Conservation (phyloP, 2,888 invertebrate genomes). For the Nemotelus nigrinus region DNA sequence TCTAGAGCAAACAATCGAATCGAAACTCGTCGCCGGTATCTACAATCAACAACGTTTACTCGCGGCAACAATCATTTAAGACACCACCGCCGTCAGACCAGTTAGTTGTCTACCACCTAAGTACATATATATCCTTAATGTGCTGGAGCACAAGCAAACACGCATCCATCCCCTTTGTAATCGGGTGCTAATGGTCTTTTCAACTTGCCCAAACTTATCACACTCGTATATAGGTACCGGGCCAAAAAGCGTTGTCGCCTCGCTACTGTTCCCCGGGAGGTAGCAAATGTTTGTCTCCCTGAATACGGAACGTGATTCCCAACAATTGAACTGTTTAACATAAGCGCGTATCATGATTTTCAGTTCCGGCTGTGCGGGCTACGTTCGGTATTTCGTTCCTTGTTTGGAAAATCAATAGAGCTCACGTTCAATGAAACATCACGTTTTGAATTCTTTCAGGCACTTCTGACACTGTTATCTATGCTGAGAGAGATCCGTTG, state of each 20-base stretch:
- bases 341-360: slow-evolving; percentile 5
- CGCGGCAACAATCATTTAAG: slow-evolving; percentile 5
- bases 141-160: neutral
- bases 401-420: slow-evolving; percentile 24
- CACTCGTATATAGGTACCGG: neutral
- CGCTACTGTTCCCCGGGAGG: slow-evolving; percentile 14
- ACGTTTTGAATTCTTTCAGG: slow-evolving; percentile 34
- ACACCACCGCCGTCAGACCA: neutral
- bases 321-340: slow-evolving; percentile 19
- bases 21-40: neutral
- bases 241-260: neutral
- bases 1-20: slow-evolving; percentile 12
- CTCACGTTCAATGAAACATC: slow-evolving; percentile 40
- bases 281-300: slow-evolving; percentile 9
- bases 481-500: too few relatives aligned
- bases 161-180: slow-evolving; percentile 3
- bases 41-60: slow-evolving; percentile 1
- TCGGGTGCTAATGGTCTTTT: slow-evolving; percentile 21
- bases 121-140: neutral
- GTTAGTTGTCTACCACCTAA: neutral
- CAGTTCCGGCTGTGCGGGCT: slow-evolving; percentile 20
- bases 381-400: neutral
- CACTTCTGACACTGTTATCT: neutral
- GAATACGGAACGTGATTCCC: slow-evolving; percentile 14
- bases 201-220: neutral